These are phyloP conservation scores for Sphinx pinastri DNA, from an alignment of 2,888 invertebrate genomes.

Conservation along the genomic window DNA sequence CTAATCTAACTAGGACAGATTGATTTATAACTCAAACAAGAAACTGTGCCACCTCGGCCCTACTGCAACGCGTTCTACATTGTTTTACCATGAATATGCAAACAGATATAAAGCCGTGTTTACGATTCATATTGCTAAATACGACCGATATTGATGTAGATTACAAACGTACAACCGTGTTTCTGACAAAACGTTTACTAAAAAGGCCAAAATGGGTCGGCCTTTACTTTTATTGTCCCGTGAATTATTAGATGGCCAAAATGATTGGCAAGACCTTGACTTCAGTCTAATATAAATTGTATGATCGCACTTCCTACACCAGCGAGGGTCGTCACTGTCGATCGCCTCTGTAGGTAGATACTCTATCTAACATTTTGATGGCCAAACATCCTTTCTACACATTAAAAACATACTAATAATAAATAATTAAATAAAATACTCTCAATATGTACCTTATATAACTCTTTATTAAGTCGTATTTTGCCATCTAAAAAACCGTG, in stretches of 20 bases:
- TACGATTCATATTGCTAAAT: conserved; percentile 19
- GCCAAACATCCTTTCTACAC: conserved; percentile 33
- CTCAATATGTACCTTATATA: too few species aligned
- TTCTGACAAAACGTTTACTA: conserved; percentile 48
- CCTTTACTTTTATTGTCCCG: conserved; percentile 76
- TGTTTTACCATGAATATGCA: conserved; percentile 76
- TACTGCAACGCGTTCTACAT: conserved; percentile 70
- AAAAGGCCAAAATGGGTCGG: conserved; percentile 60
- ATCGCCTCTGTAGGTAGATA: conserved; percentile 51
- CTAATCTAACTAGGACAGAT: conserved; percentile 78
- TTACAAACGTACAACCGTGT: conserved; percentile 10
- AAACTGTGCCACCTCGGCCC: conserved; percentile 80
- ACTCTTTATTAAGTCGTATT: too few species aligned
- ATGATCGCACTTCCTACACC: conserved; percentile 78
- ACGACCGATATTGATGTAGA: conserved; percentile 19
- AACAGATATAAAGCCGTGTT: conserved; percentile 52
- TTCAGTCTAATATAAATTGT: conserved; percentile 77
- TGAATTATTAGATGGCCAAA: conserved; percentile 75
- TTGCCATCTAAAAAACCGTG: too few species aligned
- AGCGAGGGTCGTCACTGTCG: conserved; percentile 70
- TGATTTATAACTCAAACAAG: conserved; percentile 78
- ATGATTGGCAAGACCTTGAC: conserved; percentile 80
- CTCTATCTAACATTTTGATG: conserved; percentile 51
- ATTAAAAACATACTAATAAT: too few species aligned
- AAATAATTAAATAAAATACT: too few species aligned